phyloP scores from a whole-genome alignment of 1,140 invertebrate genomes.

The Drosophila ficusphila region DNA sequence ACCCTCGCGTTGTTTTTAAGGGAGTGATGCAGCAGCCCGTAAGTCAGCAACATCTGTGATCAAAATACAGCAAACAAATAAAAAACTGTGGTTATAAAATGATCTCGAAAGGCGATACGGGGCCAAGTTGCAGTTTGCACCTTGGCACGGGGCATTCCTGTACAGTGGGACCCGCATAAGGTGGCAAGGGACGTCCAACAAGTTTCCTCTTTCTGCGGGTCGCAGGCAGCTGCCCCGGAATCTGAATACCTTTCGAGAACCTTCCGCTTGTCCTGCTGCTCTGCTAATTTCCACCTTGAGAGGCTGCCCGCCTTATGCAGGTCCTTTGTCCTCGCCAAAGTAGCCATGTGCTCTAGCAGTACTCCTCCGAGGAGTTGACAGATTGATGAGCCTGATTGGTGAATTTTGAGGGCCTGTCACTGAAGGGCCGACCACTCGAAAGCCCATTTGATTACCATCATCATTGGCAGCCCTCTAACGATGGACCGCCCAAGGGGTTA shows the following conservation, averaged over 20 bases:
- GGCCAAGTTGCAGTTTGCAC: constrained; percentile 62
- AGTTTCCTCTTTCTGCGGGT: constrained; percentile 41
- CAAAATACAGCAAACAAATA: constrained; percentile 15
- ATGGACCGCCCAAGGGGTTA: not conserved
- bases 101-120: constrained; percentile 64
- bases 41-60: constrained; percentile 58
- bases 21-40: constrained; percentile 50
- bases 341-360: constrained; percentile 49
- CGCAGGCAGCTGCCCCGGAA: constrained; percentile 14
- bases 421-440: constrained; percentile 44
- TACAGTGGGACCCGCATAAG: constrained; percentile 40
- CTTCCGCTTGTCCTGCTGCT: constrained; percentile 25
- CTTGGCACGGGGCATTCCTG: constrained; percentile 74
- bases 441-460: constrained; percentile 53
- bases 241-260: constrained; percentile 2
- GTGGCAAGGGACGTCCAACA: constrained; percentile 13
- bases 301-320: constrained; percentile 54
- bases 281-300: constrained; percentile 77
- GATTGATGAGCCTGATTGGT: constrained; percentile 69
- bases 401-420: not conserved
- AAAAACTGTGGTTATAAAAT: constrained; percentile 27
- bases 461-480: constrained; percentile 2
- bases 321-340: constrained; percentile 57
- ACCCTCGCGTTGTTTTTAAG: constrained; percentile 34
- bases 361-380: constrained; percentile 55